Conservation (phyloP, 2,797 vertebrate genomes). For the Anolis apletophallus region DNA sequence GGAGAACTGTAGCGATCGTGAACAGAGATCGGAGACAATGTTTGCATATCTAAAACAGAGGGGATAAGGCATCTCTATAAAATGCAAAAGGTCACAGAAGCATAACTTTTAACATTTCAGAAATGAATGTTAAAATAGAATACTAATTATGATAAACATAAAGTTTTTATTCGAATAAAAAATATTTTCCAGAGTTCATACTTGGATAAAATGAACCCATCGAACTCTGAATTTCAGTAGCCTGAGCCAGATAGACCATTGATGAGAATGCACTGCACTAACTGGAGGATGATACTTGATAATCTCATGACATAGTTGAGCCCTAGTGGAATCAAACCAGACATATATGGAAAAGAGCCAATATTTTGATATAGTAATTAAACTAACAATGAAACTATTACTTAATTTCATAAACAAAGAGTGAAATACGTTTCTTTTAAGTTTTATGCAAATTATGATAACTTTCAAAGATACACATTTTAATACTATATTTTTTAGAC, state of each 20-base stretch:
- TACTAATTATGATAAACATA: background rate
- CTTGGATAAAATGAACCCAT: too few species aligned
- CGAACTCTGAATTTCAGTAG: too few species aligned
- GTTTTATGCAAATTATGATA: background rate
- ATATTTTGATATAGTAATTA: background rate
- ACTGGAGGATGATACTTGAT: background rate
- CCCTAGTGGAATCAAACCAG: background rate
- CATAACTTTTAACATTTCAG: background rate
- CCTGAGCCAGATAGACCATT: too few species aligned
- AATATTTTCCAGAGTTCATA: background rate
- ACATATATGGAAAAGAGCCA: background rate
- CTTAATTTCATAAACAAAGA: background rate
- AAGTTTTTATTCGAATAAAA: background rate
- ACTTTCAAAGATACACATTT: background rate
- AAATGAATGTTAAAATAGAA: background rate
- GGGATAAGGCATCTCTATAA: background rate
- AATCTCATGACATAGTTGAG: too few species aligned
- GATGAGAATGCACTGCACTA: background rate
- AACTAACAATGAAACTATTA: background rate
- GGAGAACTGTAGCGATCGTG: slow-evolving; percentile 96
- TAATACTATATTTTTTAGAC: background rate
- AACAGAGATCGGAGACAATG: slow-evolving; percentile 90
- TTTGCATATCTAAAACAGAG: slow-evolving; percentile 80
- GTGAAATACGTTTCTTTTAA: background rate
- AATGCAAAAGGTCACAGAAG: slow-evolving; percentile 7